Conservation (phyloP, 1,140 invertebrate species). For the Ephestia elutella region DNA sequence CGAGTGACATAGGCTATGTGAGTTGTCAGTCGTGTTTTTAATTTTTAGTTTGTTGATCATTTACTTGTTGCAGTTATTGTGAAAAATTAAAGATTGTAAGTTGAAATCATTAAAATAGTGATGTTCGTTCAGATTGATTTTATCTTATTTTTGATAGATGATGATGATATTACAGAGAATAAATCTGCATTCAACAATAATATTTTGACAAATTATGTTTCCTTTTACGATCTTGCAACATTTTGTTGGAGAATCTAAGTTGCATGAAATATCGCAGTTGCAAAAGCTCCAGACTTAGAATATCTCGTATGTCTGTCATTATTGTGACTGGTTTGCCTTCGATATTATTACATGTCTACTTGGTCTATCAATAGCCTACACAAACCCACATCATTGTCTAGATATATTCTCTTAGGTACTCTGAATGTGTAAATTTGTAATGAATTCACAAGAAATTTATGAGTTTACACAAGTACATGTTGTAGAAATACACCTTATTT, state of each 20-base stretch:
- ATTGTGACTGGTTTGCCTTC: neutral
- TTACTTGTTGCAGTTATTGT: neutral
- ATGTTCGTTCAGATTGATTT: neutral
- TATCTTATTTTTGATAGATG: no score
- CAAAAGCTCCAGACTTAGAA: neutral
- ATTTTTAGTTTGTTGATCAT: no score
- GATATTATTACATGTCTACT: neutral
- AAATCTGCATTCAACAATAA: no score
- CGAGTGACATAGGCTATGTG: no score
- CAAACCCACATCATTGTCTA: neutral
- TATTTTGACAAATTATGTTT: no score
- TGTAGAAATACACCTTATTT: no score
- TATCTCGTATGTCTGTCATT: slow-evolving; percentile 6
- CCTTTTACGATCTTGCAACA: neutral
- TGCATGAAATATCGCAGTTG: slow-evolving; percentile 1
- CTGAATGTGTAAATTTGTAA: neutral
- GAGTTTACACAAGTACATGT: no score
- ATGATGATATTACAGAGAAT: no score
- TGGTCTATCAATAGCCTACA: neutral
- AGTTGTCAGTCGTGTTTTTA: no score
- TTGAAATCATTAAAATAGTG: neutral
- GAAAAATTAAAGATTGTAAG: neutral
- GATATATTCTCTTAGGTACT: neutral
- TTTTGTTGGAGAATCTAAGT: neutral
- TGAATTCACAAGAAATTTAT: no score